Evolutionary conservation across 2,888 invertebrate genomes (phyloP), one percentile per base, ranked within the genome.

Genomic region (Acanthoscelides obtectus): DNA sequence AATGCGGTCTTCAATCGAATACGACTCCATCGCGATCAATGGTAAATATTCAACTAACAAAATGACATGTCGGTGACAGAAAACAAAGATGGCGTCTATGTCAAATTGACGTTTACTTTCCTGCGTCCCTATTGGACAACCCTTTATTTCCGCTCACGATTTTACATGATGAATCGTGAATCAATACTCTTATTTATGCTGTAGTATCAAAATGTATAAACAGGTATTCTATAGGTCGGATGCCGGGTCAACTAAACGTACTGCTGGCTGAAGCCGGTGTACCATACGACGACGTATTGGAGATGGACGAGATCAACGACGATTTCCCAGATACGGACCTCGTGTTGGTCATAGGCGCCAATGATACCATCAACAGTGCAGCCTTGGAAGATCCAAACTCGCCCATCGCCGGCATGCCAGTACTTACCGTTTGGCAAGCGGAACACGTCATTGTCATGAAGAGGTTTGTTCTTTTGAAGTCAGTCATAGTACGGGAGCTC

Each of bases 231-330:
- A 71, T 80, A 94, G 94, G 95, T 72, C 92, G 96, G 74, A 96
- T 96, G 96, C 96, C 96, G 22, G 96, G 96, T 12, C 96, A 96
- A 83, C 85, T 96, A 81, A 96, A 96, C 83, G 96, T 96, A n/a
- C 86, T 96, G 73, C 87, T 96, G 71, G 96, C 96, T 0, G 96
- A 96, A 86, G 96, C 96, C 4, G 96, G 96, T n/a, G 95, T 96
- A 0, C 94, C 95, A 0, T 96, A 96, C 81, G 96, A 96, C 83
- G 92, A 95, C 79, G 93, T 95, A 0, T 88, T 93, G 75, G 96
- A 96, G 87, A 96, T 96, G 96, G 96, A 96, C 70, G 96, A 96
- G 86, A 94, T 96, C 80, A 96, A 96, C 83, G 91, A 93, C 8
- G 95, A 96, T 79, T 95, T 96, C 87, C 87, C 90, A 0, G 90